These are phyloP conservation scores for Laticauda colubrina DNA, from an alignment of 2,113 vertebrate species.

Conservation along the genomic window DNA sequence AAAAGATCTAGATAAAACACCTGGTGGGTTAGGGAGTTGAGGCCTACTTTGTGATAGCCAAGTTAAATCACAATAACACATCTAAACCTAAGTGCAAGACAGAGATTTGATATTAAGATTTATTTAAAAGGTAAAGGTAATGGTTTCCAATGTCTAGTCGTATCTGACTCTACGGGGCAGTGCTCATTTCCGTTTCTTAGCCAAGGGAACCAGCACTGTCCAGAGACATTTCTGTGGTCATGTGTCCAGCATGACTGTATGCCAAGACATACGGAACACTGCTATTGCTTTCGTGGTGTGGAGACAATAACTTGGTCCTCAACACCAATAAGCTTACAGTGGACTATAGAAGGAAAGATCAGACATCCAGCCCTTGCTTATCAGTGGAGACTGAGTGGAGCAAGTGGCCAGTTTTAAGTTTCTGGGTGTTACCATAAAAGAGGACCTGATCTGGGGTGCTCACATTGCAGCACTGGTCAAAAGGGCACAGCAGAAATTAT, in stretches of 20 bases:
- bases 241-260: background rate
- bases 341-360: no score
- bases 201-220: background rate
- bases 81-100: constrained; percentile 37
- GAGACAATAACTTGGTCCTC: no score
- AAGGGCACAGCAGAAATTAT: no score
- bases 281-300: no score
- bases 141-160: background rate
- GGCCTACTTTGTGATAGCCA: constrained; percentile 43
- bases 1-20: background rate
- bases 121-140: background rate
- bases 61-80: constrained; percentile 45
- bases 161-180: background rate
- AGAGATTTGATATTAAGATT: constrained; percentile 39
- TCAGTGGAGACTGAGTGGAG: no score
- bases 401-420: no score
- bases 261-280: background rate
- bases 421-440: no score
- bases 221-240: background rate
- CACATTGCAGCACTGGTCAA: no score
- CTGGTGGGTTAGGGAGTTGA: constrained; percentile 10
- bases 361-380: no score
- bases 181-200: background rate
- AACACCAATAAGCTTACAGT: no score
- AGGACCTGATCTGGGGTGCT: no score